Evolutionary conservation across 2,888 invertebrate species (phyloP).

Genomic region (Cistogaster globosa): DNA sequence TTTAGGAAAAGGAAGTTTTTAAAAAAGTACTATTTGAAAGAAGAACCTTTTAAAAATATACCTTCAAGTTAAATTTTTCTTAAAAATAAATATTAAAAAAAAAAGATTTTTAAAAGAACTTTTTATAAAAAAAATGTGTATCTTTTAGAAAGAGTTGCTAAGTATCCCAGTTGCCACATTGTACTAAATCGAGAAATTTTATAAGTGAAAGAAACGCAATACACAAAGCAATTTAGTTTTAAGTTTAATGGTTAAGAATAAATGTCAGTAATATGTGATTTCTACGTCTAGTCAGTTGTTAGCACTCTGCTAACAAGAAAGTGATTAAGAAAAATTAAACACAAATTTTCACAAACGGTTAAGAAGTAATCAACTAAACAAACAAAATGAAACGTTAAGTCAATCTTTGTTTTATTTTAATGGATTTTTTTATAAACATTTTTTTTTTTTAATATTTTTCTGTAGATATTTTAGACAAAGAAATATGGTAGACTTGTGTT

Average conservation of each 20-base stretch:
- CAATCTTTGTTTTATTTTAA: constrained; percentile 68
- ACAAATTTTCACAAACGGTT: not conserved
- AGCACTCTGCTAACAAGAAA: constrained; percentile 71
- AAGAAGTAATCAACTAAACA: constrained; percentile 10
- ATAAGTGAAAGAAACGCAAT: not conserved
- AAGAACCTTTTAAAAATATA: not conserved
- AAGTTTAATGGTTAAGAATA: not conserved
- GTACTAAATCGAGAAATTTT: not conserved
- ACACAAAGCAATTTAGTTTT: not conserved
- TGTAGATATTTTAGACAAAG: constrained; percentile 17
- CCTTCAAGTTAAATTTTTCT: not conserved
- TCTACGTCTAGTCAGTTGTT: constrained; percentile 66
- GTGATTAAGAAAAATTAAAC: constrained; percentile 62
- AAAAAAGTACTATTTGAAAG: not conserved
- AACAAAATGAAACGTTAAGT: constrained; percentile 47
- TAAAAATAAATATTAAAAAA: too few relatives aligned
- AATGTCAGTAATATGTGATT: constrained; percentile 53
- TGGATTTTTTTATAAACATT: constrained; percentile 43
- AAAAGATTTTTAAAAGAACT: too few relatives aligned
- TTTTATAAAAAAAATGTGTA: too few relatives aligned
- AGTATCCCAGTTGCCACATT: not conserved
- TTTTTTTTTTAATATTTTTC: too few relatives aligned
- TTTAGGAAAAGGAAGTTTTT: too few relatives aligned
- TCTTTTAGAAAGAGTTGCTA: too few relatives aligned
- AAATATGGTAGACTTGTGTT: not conserved